Evolutionary conservation across 2,113 vertebrate species (phyloP), one percentile per base, ranked within the genome.

Genomic region (Channa maculata): DNA sequence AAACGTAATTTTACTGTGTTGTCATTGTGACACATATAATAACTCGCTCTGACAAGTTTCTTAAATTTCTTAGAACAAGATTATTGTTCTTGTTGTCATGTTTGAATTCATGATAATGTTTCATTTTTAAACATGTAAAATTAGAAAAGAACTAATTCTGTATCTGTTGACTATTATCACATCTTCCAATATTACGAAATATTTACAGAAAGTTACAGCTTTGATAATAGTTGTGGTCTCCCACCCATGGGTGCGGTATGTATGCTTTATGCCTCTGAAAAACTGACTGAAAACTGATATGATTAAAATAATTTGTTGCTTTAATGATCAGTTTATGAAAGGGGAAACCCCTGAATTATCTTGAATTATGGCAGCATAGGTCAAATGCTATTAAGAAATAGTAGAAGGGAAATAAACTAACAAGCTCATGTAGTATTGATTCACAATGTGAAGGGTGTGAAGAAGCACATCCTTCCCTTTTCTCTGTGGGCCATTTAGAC

Each of bases 401-500:
- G 36, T 24, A 34, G 34, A 65, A 75, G 6, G 58, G n/a, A 65
- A 65, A 54, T 59, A 67, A 73, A 63, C 41, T 41, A 76, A 55
- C 60, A 66, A 55, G 37, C 50, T 66, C n/a, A 55, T 65, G 13
- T n/a, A 46, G 65, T 62, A 80, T 79, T 82, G 70, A 76, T 79
- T 77, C 34, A 4, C 59, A 24, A 24, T 41, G 14, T 83, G 44
- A 70, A 71, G 54, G 34, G 5, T 59, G 44, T 45, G 68, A 75
- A 61, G 50, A 33, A 12, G 15, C 9, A 43, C 50, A 41, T 75
- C 75, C 75, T 52, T 68, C 24, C 51, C 66, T 83, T 88, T 60
- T 85, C 90, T 91, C 89, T 64, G 76, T 39, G 82, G 88, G 80
- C 89, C 84, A 62, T 84, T 92, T 91, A 89, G 69, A 75, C 65